Percentiles rank a stretch among this genome's conserved stretches.
phyloP scores from a whole-genome alignment of 1,140 invertebrate species.

The Carcinoscorpius rotundicauda region DNA sequence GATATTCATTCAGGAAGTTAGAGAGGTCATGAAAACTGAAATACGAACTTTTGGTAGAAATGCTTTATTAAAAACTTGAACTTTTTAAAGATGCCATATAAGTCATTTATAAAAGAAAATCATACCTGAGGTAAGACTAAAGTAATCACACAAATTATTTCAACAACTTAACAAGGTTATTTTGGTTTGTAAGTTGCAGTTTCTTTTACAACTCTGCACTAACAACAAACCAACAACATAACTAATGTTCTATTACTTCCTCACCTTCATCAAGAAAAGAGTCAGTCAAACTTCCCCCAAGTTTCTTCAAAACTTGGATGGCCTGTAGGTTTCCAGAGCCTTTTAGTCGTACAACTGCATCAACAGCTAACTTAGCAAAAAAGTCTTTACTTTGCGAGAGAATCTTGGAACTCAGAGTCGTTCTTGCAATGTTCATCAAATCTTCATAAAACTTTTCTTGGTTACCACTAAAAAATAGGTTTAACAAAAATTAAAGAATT shows the following conservation, averaged over 20 bases:
- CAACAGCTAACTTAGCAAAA: conserved; percentile 88
- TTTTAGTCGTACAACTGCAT: conserved; percentile 88
- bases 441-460: conserved; percentile 69
- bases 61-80: too few species aligned
- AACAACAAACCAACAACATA: too few species aligned
- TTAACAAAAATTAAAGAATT: conserved; percentile 2
- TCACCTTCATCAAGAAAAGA: conserved; percentile 92
- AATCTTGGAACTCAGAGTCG: conserved; percentile 97
- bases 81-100: too few species aligned
- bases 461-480: conserved; percentile 45
- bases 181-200: too few species aligned
- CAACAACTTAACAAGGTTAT: too few species aligned
- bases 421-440: conserved; percentile 91
- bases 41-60: too few species aligned
- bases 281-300: conserved; percentile 79
- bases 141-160: too few species aligned
- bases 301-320: conserved; percentile 96
- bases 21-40: too few species aligned
- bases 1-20: too few species aligned
- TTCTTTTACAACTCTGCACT: too few species aligned
- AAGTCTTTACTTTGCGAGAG: conserved; percentile 94
- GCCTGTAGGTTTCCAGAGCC: conserved; percentile 89
- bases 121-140: too few species aligned
- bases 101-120: too few species aligned
- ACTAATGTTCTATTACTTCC: neutral